These are phyloP conservation scores for Solenopsis invicta DNA, from an alignment of 1,140 invertebrate genomes.

Conservation along the genomic window DNA sequence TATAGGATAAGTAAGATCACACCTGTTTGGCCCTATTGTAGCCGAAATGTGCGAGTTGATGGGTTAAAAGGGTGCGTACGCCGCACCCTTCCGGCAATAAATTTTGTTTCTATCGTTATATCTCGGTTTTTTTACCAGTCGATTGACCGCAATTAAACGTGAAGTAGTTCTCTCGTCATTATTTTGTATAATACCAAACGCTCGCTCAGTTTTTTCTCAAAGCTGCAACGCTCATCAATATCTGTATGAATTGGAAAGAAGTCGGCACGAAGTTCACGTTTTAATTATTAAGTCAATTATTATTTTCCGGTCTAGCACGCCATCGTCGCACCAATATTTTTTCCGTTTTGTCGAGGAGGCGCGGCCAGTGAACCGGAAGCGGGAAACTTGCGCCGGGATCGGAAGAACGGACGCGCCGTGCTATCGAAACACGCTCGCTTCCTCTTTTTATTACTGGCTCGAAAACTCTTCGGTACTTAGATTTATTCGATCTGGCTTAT, in stretches of 20 bases:
- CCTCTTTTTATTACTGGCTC: constrained; percentile 50
- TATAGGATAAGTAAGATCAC: constrained; percentile 32
- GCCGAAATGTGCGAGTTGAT: constrained; percentile 70
- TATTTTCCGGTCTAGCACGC: constrained; percentile 22
- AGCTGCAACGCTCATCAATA: constrained; percentile 2
- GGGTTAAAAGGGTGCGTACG: constrained; percentile 70
- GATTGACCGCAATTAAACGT: constrained; percentile 24
- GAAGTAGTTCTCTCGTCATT: constrained; percentile 20
- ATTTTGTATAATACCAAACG: background rate
- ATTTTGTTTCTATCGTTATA: constrained; percentile 53
- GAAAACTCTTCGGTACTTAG: background rate
- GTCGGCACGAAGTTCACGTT: constrained; percentile 4
- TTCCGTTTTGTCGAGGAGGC: constrained; percentile 29
- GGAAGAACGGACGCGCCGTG: background rate
- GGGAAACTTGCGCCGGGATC: constrained; percentile 36
- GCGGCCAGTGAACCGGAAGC: constrained; percentile 26
- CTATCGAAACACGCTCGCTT: constrained; percentile 12
- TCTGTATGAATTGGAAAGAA: background rate
- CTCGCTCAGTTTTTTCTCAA: constrained; percentile 19
- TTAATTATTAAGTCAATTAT: constrained; percentile 50
- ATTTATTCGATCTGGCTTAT: constrained; percentile 56
- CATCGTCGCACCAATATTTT: constrained; percentile 14
- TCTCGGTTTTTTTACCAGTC: constrained; percentile 17
- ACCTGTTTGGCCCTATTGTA: constrained; percentile 63
- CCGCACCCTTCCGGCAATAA: constrained; percentile 62